Percentiles rank a stretch among this genome's conserved stretches.
phyloP scores from a whole-genome alignment of 2,797 vertebrate genomes.

The Manis javanica region DNA sequence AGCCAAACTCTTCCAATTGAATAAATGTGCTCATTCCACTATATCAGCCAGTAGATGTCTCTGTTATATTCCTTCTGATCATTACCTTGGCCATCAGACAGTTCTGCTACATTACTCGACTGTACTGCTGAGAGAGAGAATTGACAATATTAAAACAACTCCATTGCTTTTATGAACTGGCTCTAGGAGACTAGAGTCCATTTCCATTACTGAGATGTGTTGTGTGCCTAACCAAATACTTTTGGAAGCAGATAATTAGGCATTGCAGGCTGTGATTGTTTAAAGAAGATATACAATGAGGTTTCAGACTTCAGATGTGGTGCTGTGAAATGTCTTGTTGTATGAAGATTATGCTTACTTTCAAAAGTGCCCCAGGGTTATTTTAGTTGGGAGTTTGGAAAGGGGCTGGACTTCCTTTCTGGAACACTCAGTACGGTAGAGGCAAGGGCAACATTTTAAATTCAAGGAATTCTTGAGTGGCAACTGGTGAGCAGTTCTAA shows the following conservation, averaged over 20 bases:
- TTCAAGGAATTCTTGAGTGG: background rate
- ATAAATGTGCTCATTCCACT: slow-evolving; percentile 60
- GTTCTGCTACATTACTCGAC: slow-evolving; percentile 76
- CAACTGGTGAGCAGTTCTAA: slow-evolving; percentile 28
- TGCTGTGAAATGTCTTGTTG: slow-evolving; percentile 46
- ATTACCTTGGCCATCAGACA: slow-evolving; percentile 75
- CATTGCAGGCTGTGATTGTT: slow-evolving; percentile 56
- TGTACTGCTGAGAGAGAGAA: slow-evolving; percentile 67
- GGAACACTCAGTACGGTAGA: background rate
- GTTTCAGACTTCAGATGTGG: slow-evolving; percentile 44
- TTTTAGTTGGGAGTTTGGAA: slow-evolving; percentile 57
- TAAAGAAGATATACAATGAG: slow-evolving; percentile 72
- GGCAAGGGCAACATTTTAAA: slow-evolving; percentile 9
- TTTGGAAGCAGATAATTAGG: slow-evolving; percentile 81
- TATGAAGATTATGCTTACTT: slow-evolving; percentile 33
- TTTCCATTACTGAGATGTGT: slow-evolving; percentile 70
- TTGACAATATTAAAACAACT: slow-evolving; percentile 73
- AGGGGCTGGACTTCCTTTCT: background rate
- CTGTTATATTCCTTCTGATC: slow-evolving; percentile 66
- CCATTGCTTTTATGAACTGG: slow-evolving; percentile 79
- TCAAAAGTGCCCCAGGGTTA: slow-evolving; percentile 41
- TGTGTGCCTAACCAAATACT: slow-evolving; percentile 71
- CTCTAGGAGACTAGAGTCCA: slow-evolving; percentile 66
- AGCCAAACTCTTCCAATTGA: slow-evolving; percentile 73
- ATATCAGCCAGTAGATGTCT: slow-evolving; percentile 56